Percentiles rank a stretch among this genome's conserved stretches.
phyloP scores from a whole-genome alignment of 2,797 vertebrate genomes.

The Ispidina picta region DNA sequence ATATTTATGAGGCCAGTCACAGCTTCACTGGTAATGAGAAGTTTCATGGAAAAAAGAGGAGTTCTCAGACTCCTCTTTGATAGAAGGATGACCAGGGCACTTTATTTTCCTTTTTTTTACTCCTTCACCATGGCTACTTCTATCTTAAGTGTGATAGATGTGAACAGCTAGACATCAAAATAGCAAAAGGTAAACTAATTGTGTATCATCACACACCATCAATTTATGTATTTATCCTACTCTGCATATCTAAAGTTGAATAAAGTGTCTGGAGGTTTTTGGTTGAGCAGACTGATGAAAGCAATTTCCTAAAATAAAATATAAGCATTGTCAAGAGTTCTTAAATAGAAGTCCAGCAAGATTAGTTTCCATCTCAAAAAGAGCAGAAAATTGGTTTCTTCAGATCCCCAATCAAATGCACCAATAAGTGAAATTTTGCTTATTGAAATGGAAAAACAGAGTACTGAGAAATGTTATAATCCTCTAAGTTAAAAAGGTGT shows the following conservation, averaged over 20 bases:
- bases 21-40: neutral
- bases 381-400: conserved; percentile 50
- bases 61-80: neutral
- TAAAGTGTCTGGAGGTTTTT: conserved; percentile 21
- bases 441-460: conserved; percentile 6
- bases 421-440: conserved; percentile 19
- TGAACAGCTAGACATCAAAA: conserved; percentile 1
- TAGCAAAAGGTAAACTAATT: neutral
- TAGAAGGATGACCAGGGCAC: neutral
- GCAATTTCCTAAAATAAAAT: conserved; percentile 55
- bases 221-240: conserved; percentile 29
- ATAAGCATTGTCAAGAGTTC: conserved; percentile 35
- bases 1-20: neutral
- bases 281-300: conserved; percentile 49
- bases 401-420: neutral
- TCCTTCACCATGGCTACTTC: neutral
- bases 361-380: conserved; percentile 49
- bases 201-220: neutral
- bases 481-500: neutral
- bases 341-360: conserved; percentile 48
- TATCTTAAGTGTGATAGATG: neutral
- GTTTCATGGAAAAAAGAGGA: neutral
- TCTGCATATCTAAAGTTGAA: neutral
- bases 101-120: neutral
- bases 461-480: conserved; percentile 3